A percentile compares a stretch with the other conserved stretches of the same genome.
phyloP scores from a whole-genome alignment of 2,113 vertebrate genomes.

The Chitala chitala region DNA sequence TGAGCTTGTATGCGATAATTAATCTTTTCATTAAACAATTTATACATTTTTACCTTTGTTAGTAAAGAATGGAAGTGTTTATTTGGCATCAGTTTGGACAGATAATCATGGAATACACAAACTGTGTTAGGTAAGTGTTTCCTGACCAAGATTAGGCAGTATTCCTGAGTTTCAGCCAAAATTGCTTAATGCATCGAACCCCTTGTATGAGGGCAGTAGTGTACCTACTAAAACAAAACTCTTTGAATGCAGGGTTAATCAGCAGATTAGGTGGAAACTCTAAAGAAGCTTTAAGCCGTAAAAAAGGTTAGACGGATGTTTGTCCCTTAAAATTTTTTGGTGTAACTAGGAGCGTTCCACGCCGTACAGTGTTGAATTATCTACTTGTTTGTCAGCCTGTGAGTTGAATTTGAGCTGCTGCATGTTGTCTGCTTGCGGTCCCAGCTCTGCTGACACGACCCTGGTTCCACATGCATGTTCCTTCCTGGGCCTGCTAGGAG shows the following conservation, averaged over 20 bases:
- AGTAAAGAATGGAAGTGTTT: not conserved
- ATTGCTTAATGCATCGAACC: no score
- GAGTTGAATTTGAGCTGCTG: not conserved
- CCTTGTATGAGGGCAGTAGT: no score
- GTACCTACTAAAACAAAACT: not conserved
- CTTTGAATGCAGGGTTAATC: not conserved
- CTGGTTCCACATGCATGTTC: slow-evolving; percentile 16
- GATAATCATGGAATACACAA: not conserved
- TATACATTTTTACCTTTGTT: not conserved
- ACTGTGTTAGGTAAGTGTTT: not conserved
- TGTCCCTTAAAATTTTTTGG: no score
- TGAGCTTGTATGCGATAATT: no score
- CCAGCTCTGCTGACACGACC: slow-evolving; percentile 17
- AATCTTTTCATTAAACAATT: not conserved
- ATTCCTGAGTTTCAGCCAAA: no score
- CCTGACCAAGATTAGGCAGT: not conserved
- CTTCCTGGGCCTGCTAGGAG: slow-evolving; percentile 29
- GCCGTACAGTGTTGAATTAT: not conserved
- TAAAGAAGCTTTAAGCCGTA: not conserved
- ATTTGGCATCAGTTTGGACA: not conserved
- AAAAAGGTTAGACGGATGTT: no score
- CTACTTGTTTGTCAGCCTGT: not conserved
- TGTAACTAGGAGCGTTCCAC: not conserved
- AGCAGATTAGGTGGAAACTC: not conserved
- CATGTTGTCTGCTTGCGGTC: not conserved